A percentile compares a stretch with the other conserved stretches of the same genome.
phyloP scores from a whole-genome alignment of 2,888 invertebrate species.

The Conomelus anceps region DNA sequence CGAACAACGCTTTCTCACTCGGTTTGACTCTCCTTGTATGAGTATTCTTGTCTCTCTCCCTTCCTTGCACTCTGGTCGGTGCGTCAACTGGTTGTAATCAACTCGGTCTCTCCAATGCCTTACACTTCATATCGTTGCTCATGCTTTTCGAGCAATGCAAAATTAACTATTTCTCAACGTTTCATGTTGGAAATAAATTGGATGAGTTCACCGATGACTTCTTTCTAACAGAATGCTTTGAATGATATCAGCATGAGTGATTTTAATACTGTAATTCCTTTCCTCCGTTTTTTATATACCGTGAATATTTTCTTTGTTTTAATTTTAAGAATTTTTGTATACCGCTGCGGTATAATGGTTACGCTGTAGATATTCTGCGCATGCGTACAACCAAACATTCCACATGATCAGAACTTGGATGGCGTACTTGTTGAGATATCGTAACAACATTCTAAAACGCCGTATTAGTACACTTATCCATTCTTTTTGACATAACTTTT shows the following conservation, averaged over 20 bases:
- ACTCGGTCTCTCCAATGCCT: not conserved
- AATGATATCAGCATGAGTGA: not conserved
- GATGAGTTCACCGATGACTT: not conserved
- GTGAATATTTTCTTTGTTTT: not conserved
- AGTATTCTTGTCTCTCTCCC: not conserved
- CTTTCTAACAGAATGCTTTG: not conserved
- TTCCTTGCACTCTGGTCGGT: not conserved
- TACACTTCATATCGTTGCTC: not conserved
- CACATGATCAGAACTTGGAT: slow-evolving; percentile 15
- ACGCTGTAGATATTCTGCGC: slow-evolving; percentile 36
- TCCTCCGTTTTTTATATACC: not conserved
- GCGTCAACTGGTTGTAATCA: not conserved
- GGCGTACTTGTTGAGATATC: not conserved
- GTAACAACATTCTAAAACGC: too few relatives aligned
- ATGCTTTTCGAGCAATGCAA: not conserved
- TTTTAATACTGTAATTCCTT: not conserved
- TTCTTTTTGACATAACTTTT: too few relatives aligned
- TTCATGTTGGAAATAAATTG: not conserved
- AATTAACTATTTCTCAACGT: not conserved
- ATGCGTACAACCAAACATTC: slow-evolving; percentile 24
- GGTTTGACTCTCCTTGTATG: not conserved
- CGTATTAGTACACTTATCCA: too few relatives aligned
- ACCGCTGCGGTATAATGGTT: not conserved
- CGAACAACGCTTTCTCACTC: too few relatives aligned
- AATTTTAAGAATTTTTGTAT: not conserved